Conservation (phyloP, 2,113 vertebrate genomes). For the Podiceps cristatus region DNA sequence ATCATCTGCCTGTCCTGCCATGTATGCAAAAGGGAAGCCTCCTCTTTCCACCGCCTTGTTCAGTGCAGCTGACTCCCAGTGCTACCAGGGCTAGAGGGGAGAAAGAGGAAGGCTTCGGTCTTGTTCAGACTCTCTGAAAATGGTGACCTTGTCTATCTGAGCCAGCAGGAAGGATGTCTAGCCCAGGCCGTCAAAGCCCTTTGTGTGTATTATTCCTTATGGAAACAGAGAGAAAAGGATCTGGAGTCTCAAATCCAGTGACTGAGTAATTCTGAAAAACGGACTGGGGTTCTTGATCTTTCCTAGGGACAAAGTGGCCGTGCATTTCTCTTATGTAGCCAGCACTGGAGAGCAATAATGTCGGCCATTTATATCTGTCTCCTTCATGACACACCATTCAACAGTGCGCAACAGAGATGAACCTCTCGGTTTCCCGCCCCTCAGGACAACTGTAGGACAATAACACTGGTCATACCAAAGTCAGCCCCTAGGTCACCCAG, state of each 20-base stretch:
- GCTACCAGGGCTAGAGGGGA: neutral
- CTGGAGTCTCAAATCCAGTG: neutral
- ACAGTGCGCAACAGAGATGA: neutral
- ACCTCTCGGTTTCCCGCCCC: neutral
- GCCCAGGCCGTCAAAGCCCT: neutral
- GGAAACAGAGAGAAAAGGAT: neutral
- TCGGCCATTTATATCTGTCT: neutral
- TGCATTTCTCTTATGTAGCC: neutral
- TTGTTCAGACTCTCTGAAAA: neutral
- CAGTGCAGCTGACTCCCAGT: neutral
- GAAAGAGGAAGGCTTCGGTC: neutral
- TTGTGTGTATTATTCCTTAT: neutral
- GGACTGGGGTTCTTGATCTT: neutral
- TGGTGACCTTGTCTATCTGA: neutral
- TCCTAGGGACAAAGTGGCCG: neutral
- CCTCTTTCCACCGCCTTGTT: neutral
- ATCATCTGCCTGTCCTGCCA: neutral
- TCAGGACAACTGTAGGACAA: neutral
- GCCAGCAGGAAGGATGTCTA: neutral
- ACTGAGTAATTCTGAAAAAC: neutral
- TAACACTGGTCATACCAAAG: neutral
- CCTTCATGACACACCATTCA: neutral
- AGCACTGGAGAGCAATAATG: neutral
- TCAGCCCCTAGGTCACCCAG: neutral
- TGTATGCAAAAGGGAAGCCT: neutral